Percentiles rank a stretch among this genome's conserved stretches.
phyloP scores from a whole-genome alignment of 2,888 invertebrate species.

The Parasteatoda lunata region DNA sequence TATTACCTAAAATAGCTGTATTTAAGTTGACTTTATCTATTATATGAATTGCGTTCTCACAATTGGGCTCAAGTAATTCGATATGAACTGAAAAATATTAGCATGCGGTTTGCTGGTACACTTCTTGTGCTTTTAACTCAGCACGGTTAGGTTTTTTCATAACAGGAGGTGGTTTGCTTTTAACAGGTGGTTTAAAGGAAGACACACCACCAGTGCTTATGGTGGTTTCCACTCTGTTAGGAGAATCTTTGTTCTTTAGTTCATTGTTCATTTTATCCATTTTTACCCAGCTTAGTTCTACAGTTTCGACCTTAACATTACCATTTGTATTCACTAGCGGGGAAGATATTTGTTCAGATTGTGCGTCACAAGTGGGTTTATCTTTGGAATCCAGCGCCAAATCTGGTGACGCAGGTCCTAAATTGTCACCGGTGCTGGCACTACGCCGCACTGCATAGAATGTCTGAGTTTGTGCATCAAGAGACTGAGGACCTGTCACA shows the following conservation, averaged over 20 bases:
- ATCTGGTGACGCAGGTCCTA: slow-evolving; percentile 56
- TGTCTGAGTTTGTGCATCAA: slow-evolving; percentile 64
- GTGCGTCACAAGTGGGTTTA: slow-evolving; percentile 17
- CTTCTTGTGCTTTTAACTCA: slow-evolving; percentile 62
- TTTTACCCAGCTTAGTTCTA: slow-evolving; percentile 55
- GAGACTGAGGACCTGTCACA: slow-evolving; percentile 48
- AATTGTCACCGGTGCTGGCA: slow-evolving; percentile 65
- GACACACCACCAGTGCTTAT: slow-evolving; percentile 71
- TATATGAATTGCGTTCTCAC: too few species aligned
- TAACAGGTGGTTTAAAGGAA: slow-evolving; percentile 73
- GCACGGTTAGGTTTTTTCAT: slow-evolving; percentile 80
- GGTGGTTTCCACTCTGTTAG: slow-evolving; percentile 16
- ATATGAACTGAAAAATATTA: slow-evolving; percentile 25
- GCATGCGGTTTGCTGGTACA: slow-evolving; percentile 63
- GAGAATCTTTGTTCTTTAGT: slow-evolving; percentile 7
- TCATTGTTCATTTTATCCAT: slow-evolving; percentile 39
- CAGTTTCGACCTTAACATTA: slow-evolving; percentile 55
- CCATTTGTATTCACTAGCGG: slow-evolving; percentile 8
- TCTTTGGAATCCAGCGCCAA: slow-evolving; percentile 56
- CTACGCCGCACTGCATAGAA: slow-evolving; percentile 65
- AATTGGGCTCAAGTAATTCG: too few species aligned
- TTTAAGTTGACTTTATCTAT: background rate
- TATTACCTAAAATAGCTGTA: slow-evolving; percentile 4
- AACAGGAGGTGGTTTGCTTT: slow-evolving; percentile 88
- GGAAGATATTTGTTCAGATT: slow-evolving; percentile 27